A percentile compares a stretch with the other conserved stretches of the same genome.
Evolutionary conservation across 2,888 invertebrate species (phyloP).

Genomic region (Syrphus vitripennis): DNA sequence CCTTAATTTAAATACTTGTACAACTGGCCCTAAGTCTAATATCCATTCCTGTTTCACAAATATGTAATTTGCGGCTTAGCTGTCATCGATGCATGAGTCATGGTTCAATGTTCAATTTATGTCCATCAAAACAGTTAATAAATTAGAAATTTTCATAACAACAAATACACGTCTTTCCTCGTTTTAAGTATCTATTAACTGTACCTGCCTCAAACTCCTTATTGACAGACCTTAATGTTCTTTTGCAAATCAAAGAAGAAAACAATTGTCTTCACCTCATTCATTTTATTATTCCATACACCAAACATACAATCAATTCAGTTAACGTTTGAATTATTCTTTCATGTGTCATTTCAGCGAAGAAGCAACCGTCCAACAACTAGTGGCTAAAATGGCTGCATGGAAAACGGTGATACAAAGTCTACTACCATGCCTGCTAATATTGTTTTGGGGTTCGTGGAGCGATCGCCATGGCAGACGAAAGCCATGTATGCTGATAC

Average conservation of each 20-base stretch:
- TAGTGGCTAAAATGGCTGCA: slow-evolving; percentile 91
- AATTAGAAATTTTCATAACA: background rate
- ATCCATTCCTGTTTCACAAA: background rate
- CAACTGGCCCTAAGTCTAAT: background rate
- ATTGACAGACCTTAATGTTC: background rate
- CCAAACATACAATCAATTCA: background rate
- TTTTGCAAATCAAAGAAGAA: background rate
- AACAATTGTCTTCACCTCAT: background rate
- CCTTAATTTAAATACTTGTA: too few relatives aligned
- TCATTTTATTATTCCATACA: slow-evolving; percentile 41
- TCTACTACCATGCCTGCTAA: slow-evolving; percentile 89
- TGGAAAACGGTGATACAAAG: slow-evolving; percentile 94
- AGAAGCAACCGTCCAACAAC: slow-evolving; percentile 86
- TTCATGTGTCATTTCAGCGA: slow-evolving; percentile 79
- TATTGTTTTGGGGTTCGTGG: slow-evolving; percentile 91
- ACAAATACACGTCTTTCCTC: background rate
- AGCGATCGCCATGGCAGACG: slow-evolving; percentile 83
- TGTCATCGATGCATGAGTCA: background rate
- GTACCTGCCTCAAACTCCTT: too few relatives aligned
- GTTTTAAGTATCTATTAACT: background rate
- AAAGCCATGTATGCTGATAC: slow-evolving; percentile 90
- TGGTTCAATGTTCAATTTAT: slow-evolving; percentile 6
- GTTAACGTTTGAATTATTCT: slow-evolving; percentile 25
- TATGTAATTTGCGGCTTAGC: slow-evolving; percentile 6
- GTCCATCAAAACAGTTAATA: slow-evolving; percentile 22